phyloP scores from a whole-genome alignment of 2,113 vertebrate genomes.

The Petromus typicus region DNA sequence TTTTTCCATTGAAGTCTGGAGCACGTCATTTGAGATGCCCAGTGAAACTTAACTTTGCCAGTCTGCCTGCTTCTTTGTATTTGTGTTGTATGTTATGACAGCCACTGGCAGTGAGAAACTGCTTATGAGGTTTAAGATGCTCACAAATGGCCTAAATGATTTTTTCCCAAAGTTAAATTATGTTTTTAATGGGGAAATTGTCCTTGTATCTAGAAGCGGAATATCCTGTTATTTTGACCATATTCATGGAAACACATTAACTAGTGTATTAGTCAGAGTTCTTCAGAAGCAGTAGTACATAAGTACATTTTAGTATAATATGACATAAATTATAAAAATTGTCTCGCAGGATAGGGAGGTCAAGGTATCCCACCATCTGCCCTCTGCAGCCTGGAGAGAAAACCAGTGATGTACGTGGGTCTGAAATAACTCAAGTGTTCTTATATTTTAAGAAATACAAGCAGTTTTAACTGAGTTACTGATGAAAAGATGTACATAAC shows the following conservation, averaged over 20 bases:
- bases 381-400: neutral
- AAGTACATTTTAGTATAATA: neutral
- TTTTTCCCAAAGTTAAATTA: neutral
- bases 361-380: neutral
- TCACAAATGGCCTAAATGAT: neutral
- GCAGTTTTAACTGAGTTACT: slow-evolving; percentile 13
- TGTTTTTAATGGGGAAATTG: neutral
- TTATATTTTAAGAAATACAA: neutral
- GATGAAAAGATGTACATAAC: neutral
- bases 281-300: neutral
- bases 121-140: neutral
- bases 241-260: neutral
- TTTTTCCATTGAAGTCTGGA: neutral
- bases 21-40: neutral
- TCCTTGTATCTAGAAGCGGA: neutral
- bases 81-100: slow-evolving; percentile 7
- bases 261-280: neutral
- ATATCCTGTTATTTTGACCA: neutral
- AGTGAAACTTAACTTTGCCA: neutral
- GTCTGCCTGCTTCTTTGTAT: neutral
- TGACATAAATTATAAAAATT: neutral
- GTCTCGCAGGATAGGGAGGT: neutral
- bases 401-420: no score
- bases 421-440: neutral
- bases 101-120: neutral